These are phyloP conservation scores for Branchellion lobata DNA, from an alignment of 2,888 invertebrate genomes.

Conservation along the genomic window DNA sequence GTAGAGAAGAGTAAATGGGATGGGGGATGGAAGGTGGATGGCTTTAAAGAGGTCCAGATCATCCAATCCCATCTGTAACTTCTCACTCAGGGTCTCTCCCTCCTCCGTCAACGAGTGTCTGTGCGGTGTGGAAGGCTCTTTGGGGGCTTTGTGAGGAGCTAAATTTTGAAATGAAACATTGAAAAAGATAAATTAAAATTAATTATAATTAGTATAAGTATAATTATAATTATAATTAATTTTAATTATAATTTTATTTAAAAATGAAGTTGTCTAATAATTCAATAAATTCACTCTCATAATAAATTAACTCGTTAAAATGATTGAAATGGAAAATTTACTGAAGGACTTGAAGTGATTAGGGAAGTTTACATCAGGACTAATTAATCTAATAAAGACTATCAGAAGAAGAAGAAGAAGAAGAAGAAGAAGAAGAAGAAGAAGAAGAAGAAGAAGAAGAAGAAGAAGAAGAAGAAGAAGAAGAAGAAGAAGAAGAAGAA, in stretches of 20 bases:
- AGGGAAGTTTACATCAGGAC: too few relatives aligned
- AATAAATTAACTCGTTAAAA: too few relatives aligned
- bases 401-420: not conserved
- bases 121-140: not conserved
- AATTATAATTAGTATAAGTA: too few relatives aligned
- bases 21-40: constrained; percentile 49
- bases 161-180: too few relatives aligned
- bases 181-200: too few relatives aligned
- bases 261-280: too few relatives aligned
- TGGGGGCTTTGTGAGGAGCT: not conserved
- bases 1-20: constrained; percentile 51
- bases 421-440: constrained; percentile 5
- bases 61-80: constrained; percentile 48
- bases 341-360: too few relatives aligned
- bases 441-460: constrained; percentile 19
- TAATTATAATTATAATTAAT: too few relatives aligned
- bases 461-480: not conserved
- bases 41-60: constrained; percentile 45
- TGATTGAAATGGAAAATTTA: too few relatives aligned
- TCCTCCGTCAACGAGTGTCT: constrained; percentile 34
- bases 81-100: constrained; percentile 48
- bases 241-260: too few relatives aligned
- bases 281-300: too few relatives aligned
- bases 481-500: not conserved
- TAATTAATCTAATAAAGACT: too few relatives aligned